Evolutionary conservation across 2,888 invertebrate genomes (phyloP), one percentile per base, ranked within the genome.

Genomic region (Ochropacha duplaris): DNA sequence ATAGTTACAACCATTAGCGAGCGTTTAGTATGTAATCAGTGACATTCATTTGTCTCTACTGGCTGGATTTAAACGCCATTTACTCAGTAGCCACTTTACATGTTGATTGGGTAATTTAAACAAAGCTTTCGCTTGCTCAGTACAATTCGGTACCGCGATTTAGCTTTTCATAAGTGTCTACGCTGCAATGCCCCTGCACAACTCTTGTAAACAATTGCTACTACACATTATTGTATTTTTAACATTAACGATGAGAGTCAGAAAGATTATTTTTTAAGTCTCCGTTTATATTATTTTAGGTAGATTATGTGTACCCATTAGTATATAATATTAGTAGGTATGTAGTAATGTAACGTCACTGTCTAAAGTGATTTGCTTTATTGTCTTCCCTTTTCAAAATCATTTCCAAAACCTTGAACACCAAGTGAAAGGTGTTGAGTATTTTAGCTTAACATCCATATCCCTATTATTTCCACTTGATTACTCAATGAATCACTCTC

Each of bases 61-160:
- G 75, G 72, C 72, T 76, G 75, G 79, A 79, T 83, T 81, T 81
- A 80, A 81, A 80, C 71, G 64, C 76, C 80, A 78, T 82, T 83
- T 78, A 76, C 78, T 79, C 71, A 78, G 73, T 74, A 81, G 77
- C 80, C 83, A 83, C 85, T 86, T 87, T 86, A 80, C 86, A 86
- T 87, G 86, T 81, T 87, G 87, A 87, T 87, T 87, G 78, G 82
- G 83, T 83, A 79, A 87, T 87, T 86, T 78, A 80, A 78, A 75
- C 78, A 77, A 81, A 81, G 78, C 76, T 78, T 69, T 75, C 68
- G 72, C 72, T 74, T 71, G 71, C 69, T 76, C 71, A 68, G 73
- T 76, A 76, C 82, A 76, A 74, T 79, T 78, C 78, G 75, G 73
- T 76, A 65, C 67, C 67, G 66, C 69, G 69, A 78, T 78, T 80